Conservation (phyloP, 2,113 vertebrate genomes). For the Perccottus glenii region DNA sequence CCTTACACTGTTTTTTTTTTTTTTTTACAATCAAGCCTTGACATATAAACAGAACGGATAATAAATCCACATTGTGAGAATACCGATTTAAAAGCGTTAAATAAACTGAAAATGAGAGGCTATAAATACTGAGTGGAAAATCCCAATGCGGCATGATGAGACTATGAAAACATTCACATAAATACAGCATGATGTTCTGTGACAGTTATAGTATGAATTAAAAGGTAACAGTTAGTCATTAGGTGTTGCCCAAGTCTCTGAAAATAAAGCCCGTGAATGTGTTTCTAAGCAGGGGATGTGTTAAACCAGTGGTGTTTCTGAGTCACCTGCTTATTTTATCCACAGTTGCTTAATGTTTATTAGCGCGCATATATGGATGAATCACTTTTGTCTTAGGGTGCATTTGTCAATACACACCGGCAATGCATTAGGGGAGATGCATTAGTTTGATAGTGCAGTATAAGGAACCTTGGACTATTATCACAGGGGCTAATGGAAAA, state of each 20-base stretch:
- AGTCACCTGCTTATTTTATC: background rate
- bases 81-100: constrained; percentile 23
- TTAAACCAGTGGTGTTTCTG: constrained; percentile 15
- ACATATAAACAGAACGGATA: too few species aligned
- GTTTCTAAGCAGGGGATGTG: constrained; percentile 29
- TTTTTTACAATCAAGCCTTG: background rate
- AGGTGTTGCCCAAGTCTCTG: constrained; percentile 22
- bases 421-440: constrained; percentile 23
- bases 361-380: constrained; percentile 22
- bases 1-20: background rate
- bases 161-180: constrained; percentile 33
- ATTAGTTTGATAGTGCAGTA: constrained; percentile 25
- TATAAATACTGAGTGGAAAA: constrained; percentile 46
- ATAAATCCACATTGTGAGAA: background rate
- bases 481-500: constrained; percentile 21
- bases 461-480: constrained; percentile 15
- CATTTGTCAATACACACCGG: constrained; percentile 20
- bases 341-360: constrained; percentile 35
- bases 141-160: constrained; percentile 17
- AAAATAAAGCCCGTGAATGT: constrained; percentile 32
- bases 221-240: constrained; percentile 49
- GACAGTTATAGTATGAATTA: constrained; percentile 42
- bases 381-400: constrained; percentile 18
- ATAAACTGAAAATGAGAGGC: constrained; percentile 26
- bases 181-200: constrained; percentile 49